Evolutionary conservation across 2,888 invertebrate species (phyloP).

Genomic region (Drosophila nr. medialis): DNA sequence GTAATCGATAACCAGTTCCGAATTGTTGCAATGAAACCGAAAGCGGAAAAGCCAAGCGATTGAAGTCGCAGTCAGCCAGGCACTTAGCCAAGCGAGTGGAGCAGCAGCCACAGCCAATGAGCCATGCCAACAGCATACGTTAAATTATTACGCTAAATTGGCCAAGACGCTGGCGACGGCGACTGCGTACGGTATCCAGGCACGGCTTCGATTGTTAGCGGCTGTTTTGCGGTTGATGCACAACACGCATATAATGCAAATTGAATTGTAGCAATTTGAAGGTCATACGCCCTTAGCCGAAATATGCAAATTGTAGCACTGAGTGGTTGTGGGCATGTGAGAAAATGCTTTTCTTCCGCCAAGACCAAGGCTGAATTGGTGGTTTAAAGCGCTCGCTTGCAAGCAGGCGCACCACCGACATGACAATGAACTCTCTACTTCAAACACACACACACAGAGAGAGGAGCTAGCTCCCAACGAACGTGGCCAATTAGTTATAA

Average conservation of each 20-base stretch:
- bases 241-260: conserved; percentile 50
- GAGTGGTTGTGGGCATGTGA: conserved; percentile 51
- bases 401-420: conserved; percentile 50
- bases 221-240: conserved; percentile 19
- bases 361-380: conserved; percentile 23
- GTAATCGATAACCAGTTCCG: conserved; percentile 81
- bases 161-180: conserved; percentile 52
- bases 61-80: conserved; percentile 50
- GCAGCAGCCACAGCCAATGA: conserved; percentile 58
- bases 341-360: conserved; percentile 67
- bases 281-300: conserved; percentile 70
- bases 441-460: conserved; percentile 16
- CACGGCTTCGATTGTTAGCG: conserved; percentile 26
- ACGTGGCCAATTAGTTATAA: conserved; percentile 83
- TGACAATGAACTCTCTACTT: conserved; percentile 78
- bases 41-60: conserved; percentile 77
- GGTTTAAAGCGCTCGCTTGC: conserved; percentile 8
- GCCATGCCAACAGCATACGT: conserved; percentile 72
- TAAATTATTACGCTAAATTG: conserved; percentile 77
- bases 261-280: conserved; percentile 75
- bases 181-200: conserved; percentile 39
- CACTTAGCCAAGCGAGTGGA: conserved; percentile 49
- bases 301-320: conserved; percentile 66
- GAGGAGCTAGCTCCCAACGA: conserved; percentile 59
- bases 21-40: conserved; percentile 81